Percentiles rank a stretch among this genome's conserved stretches.
Evolutionary conservation across 2,113 vertebrate species (phyloP).

Genomic region (Mustela nigripes): DNA sequence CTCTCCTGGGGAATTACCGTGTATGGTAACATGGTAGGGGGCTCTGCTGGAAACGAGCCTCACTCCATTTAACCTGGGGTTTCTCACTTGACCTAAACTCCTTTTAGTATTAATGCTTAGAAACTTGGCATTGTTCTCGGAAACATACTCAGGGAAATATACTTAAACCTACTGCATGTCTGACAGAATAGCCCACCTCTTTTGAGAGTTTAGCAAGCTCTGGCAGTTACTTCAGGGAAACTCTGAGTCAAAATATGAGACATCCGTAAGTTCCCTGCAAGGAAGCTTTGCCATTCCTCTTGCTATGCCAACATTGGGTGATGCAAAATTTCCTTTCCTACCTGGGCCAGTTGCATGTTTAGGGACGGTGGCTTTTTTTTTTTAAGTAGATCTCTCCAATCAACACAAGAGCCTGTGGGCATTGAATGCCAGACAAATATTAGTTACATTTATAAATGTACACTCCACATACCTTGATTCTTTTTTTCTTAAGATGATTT

Average conservation of each 20-base stretch:
- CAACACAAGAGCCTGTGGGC: neutral
- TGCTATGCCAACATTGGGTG: neutral
- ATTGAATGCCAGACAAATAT: neutral
- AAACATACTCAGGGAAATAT: neutral
- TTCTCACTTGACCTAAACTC: neutral
- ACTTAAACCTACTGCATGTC: neutral
- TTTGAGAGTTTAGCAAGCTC: neutral
- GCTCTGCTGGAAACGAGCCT: neutral
- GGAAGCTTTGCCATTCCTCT: neutral
- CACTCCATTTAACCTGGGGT: neutral
- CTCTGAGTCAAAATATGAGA: neutral
- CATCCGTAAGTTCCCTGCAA: too few relatives aligned
- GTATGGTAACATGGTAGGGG: fast-evolving
- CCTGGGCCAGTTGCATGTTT: neutral
- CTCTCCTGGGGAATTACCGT: neutral
- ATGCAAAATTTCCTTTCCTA: neutral
- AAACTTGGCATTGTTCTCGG: neutral
- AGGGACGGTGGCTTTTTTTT: neutral
- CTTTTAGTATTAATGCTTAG: neutral
- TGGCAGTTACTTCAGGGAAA: neutral
- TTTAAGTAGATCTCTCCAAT: neutral
- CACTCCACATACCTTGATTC: neutral
- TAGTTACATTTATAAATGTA: neutral
- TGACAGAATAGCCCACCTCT: neutral
- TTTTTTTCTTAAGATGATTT: conserved; percentile 24